These are phyloP conservation scores for Chionodraco myersi DNA, from an alignment of 2,113 vertebrate genomes.

Conservation along the genomic window DNA sequence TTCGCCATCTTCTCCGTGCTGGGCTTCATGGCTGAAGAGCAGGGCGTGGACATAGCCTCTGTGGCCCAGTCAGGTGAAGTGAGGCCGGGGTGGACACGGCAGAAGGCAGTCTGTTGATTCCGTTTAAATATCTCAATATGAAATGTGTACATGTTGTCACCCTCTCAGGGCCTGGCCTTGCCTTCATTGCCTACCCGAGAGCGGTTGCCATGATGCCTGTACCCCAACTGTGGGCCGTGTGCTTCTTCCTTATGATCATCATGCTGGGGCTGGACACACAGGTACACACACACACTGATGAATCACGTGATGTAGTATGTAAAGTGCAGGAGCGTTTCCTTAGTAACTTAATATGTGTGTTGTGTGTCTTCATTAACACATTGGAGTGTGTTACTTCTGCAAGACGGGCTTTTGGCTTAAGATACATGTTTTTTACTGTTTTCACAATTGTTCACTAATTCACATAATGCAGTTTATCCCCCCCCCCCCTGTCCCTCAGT, in stretches of 20 bases:
- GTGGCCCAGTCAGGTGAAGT: slow-evolving; percentile 81
- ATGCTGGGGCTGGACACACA: slow-evolving; percentile 91
- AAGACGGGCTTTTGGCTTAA: no score
- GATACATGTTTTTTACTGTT: no score
- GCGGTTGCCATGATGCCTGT: slow-evolving; percentile 94
- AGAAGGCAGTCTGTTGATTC: no score
- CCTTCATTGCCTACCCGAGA: slow-evolving; percentile 92
- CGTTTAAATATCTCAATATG: no score
- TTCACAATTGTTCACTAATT: no score
- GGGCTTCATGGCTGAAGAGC: slow-evolving; percentile 85
- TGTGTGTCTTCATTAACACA: no score
- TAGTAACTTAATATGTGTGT: no score
- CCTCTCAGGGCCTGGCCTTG: slow-evolving; percentile 89
- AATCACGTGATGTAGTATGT: neutral
- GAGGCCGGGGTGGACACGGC: accelerated
- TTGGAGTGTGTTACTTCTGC: no score
- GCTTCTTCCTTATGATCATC: slow-evolving; percentile 96
- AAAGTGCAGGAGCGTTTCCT: no score
- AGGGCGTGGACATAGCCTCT: slow-evolving; percentile 72
- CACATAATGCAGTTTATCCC: no score
- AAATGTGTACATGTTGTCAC: no score
- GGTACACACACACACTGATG: slow-evolving; percentile 47
- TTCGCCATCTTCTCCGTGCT: slow-evolving; percentile 84
- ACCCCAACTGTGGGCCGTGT: slow-evolving; percentile 92
- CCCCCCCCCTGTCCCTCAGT: slow-evolving; percentile 74